A percentile compares a stretch with the other conserved stretches of the same genome.
These are phyloP conservation scores for Lucilia sericata DNA, from an alignment of 1,140 invertebrate species.

Conservation along the genomic window DNA sequence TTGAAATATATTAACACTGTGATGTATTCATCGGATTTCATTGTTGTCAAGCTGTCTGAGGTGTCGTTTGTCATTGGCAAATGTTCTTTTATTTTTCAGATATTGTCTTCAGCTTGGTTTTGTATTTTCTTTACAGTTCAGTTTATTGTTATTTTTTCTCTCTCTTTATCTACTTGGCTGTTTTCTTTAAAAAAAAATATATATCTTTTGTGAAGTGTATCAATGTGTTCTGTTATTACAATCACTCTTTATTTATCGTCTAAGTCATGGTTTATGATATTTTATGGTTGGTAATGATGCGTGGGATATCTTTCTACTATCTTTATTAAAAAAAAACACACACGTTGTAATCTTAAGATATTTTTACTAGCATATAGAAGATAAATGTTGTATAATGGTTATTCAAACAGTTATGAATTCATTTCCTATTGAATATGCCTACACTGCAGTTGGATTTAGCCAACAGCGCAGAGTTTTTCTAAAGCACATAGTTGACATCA, in stretches of 20 bases:
- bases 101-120: not conserved
- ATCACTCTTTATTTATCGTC: not conserved
- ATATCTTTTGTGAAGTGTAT: not conserved
- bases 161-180: not conserved
- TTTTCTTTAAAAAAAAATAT: not conserved
- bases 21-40: conserved; percentile 36
- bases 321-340: not conserved
- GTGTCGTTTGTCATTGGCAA: conserved; percentile 33
- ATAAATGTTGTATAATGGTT: not conserved
- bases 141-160: not conserved
- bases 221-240: not conserved
- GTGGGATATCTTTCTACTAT: not conserved
- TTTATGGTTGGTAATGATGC: conserved; percentile 8
- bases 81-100: not conserved
- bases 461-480: no score
- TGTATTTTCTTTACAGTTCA: no score
- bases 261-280: not conserved
- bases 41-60: conserved; percentile 35
- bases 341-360: not conserved
- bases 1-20: conserved; percentile 50
- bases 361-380: not conserved
- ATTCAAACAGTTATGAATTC: not conserved
- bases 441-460: no score
- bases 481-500: no score
- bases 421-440: no score